phyloP scores from a whole-genome alignment of 2,113 vertebrate species.

The human region GRCh38 chr14:64512501-64513000 shows the following conservation, averaged over 20 bases:
- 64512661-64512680: constrained; percentile 54
- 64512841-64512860: constrained; percentile 9
- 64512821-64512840: constrained; percentile 23
- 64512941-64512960: neutral
- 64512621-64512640: constrained; percentile 63
- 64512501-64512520: neutral
- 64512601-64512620: constrained; percentile 63
- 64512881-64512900: constrained; percentile 6
- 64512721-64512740: neutral
- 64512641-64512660: constrained; percentile 44
- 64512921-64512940: neutral
- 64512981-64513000: neutral
- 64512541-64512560: constrained; percentile 68
- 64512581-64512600: constrained; percentile 67
- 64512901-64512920: neutral
- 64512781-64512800: constrained; percentile 38
- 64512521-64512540: neutral
- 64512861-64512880: constrained; percentile 7
- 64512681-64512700: constrained; percentile 53
- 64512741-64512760: constrained; percentile 41
- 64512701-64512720: constrained; percentile 34
- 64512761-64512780: constrained; percentile 13
- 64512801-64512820: constrained; percentile 16
- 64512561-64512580: constrained; percentile 70
- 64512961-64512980: neutral